Evolutionary conservation across 2,888 invertebrate genomes (phyloP), one percentile per base, ranked within the genome.

Genomic region (Synergus laeviventris): DNA sequence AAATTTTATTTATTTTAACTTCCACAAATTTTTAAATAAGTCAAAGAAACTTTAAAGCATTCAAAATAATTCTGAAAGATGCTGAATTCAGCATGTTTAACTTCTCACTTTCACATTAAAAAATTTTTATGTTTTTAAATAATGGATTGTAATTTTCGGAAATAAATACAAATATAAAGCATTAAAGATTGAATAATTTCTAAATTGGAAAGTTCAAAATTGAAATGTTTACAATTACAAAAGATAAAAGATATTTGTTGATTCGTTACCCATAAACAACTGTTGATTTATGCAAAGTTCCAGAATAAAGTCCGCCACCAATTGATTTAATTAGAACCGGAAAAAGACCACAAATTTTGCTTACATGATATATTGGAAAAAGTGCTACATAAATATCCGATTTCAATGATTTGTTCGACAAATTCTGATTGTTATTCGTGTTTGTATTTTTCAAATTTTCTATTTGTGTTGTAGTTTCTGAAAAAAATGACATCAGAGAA

Each of bases 331-430:
- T 49, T 49, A 84, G 84, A 0, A 88, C 88, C 1, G 90, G 90
- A 62, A 89, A 76, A 12, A 88, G 75, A 31, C 91, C 91, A 24
- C 84, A 86, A n/a, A 86, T 21, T 81, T 88, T 89, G 74, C 88
- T 87, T 11, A 90, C 73, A 75, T 89, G 82, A 79, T 89, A 91
- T 59, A 89, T 85, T 2, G 91, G 90, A n/a, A 82, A 81, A 4
- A 90, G 81, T 0, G 88, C 87, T 62, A 86, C 83, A 61, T 87
- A 88, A 9, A 91, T 81, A 82, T 90, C 88, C 1, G 86, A 45
- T 70, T 70, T 70, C 21, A 56, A 11, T 36, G 45, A 49, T n/a
- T 49, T 18, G 31, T 3, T 49, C 7, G 11, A 7, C 49, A n/a
- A 16, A 49, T 18, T 70, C 16, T 36, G 16, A 49, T 31, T 31